These are phyloP conservation scores for Nanorana parkeri DNA, from an alignment of 2,113 vertebrate species.

Conservation along the genomic window DNA sequence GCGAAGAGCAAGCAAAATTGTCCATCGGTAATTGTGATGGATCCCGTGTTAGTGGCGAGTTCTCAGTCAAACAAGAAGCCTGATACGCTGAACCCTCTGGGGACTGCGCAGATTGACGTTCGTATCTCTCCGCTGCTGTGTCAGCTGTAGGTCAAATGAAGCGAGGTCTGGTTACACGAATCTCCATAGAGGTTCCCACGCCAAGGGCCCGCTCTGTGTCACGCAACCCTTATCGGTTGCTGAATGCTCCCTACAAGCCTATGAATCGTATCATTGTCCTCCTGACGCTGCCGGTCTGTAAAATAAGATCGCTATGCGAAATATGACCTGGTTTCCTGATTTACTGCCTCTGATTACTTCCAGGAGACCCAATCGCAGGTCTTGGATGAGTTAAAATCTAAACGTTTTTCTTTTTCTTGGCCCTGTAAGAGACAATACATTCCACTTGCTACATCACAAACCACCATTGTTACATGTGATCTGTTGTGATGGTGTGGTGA, in stretches of 20 bases:
- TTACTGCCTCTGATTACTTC: too few species aligned
- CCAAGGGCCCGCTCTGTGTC: neutral
- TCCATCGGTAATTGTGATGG: neutral
- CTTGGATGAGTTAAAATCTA: too few species aligned
- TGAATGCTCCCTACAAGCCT: neutral
- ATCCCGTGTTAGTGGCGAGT: neutral
- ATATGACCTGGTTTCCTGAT: too few species aligned
- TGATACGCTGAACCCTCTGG: neutral
- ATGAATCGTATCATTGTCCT: neutral
- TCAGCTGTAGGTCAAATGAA: conserved; percentile 28
- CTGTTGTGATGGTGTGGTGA: too few species aligned
- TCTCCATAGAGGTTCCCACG: neutral
- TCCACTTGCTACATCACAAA: too few species aligned
- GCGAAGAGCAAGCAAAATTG: too few species aligned
- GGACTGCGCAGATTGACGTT: neutral
- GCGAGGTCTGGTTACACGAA: conserved; percentile 2
- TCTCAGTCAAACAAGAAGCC: neutral
- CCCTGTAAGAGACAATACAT: too few species aligned
- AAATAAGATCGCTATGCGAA: neutral
- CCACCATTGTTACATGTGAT: too few species aligned
- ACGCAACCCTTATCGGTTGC: neutral
- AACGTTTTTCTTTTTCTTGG: too few species aligned
- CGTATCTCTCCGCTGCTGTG: conserved; percentile 4
- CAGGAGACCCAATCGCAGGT: too few species aligned
- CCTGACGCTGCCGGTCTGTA: neutral